Evolutionary conservation across 2,888 invertebrate species (phyloP).

Genomic region (Oscheius sp.): DNA sequence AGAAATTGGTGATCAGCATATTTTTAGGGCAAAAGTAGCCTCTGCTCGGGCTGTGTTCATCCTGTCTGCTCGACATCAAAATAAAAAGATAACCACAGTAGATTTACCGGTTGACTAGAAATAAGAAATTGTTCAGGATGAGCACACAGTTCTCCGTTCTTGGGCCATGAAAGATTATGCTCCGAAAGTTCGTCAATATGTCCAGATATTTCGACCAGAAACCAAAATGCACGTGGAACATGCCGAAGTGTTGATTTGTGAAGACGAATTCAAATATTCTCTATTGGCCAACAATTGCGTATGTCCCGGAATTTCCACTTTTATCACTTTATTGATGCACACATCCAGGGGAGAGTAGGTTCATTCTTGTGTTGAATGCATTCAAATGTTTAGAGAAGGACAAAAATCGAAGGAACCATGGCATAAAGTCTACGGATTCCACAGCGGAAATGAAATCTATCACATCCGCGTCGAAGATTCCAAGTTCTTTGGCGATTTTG

Average conservation of each 20-base stretch:
- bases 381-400: slow-evolving; percentile 82
- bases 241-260: slow-evolving; percentile 97
- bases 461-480: slow-evolving; percentile 81
- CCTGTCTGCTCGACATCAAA: slow-evolving; percentile 83
- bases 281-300: slow-evolving; percentile 97
- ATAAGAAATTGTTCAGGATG: slow-evolving; percentile 77
- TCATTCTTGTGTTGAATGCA: not conserved
- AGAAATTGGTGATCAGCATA: not conserved
- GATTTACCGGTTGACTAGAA: not conserved
- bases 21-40: slow-evolving; percentile 88
- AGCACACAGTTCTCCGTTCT: slow-evolving; percentile 85
- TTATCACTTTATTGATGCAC: slow-evolving; percentile 92
- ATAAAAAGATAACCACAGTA: slow-evolving; percentile 59
- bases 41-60: slow-evolving; percentile 98
- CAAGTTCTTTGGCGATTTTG: slow-evolving; percentile 97
- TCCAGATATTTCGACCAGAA: slow-evolving; percentile 97
- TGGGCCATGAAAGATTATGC: slow-evolving; percentile 99
- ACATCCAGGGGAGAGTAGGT: slow-evolving; percentile 97
- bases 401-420: slow-evolving; percentile 95
- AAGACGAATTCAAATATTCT: slow-evolving; percentile 98
- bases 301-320: slow-evolving; percentile 94
- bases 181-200: slow-evolving; percentile 94
- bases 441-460: slow-evolving; percentile 99
- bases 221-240: slow-evolving; percentile 98
- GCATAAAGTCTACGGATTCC: slow-evolving; percentile 97